Evolutionary conservation across 92 coral and sea anemone species (phyloP), one percentile per base, ranked within the genome.

Genomic region (Meandrina meandrites): DNA sequence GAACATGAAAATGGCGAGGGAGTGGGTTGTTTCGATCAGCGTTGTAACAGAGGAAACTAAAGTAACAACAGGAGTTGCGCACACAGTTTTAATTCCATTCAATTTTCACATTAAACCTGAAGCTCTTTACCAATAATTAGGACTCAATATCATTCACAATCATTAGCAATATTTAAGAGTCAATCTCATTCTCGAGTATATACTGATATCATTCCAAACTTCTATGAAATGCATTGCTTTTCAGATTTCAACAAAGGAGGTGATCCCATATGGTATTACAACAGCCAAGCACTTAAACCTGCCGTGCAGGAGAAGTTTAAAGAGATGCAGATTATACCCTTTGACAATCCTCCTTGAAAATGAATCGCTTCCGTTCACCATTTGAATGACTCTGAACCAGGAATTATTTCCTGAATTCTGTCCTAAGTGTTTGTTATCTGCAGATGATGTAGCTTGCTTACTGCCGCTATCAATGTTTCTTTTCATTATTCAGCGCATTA

Each of bases 231-330:
- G 69, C 69, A 62, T 66, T 66, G 34, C 32, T 28, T 64, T 66
- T 66, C 87, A 88, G 93, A 91, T 93, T 92, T 92, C 85, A 94
- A 91, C 88, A 92, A 92, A 83, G 98, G 98, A 64, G 98, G 98
- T 4, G 98, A 95, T 84, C 34, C 98, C 8, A 79, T 91, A 24
- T 95, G 98, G 98, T 95, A 95, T 78, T 90, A 94, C 84, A 86
- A 92, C 88, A 95, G 95, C 84, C 98, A 95, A 78, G 36, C 86
- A 36, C 94, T 90, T 78, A 94, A 87, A 81, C 91, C 94, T 17
- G 95, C 79, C 8, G 92, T 94, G 17, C 80, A 37, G 64, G 60
- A 85, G 62, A 86, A 84, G 91, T 69, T 92, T 30, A 27, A 62
- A 69, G 83, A 76, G 48, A 80, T 77, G 78, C 90, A 90, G 36